Percentiles rank a stretch among this genome's conserved stretches.
Conservation (phyloP, 1,140 invertebrate genomes). For the Penaeus chinensis region DNA sequence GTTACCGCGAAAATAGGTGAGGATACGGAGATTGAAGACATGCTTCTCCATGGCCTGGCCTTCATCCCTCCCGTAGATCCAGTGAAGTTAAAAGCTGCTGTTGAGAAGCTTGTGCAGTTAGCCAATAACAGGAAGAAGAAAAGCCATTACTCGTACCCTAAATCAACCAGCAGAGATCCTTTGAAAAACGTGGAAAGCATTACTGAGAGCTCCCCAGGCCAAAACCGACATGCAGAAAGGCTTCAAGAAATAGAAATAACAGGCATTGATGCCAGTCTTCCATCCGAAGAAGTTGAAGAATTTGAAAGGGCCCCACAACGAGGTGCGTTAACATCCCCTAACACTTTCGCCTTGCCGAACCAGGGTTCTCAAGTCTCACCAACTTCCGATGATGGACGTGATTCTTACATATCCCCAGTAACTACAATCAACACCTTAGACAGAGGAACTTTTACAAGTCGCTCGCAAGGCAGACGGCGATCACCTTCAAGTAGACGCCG, state of each 20-base stretch:
- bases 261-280: constrained; percentile 35
- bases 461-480: not conserved
- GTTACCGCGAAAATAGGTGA: not conserved
- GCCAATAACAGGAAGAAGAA: constrained; percentile 30
- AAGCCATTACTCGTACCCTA: constrained; percentile 29
- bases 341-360: not conserved
- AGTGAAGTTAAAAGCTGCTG: constrained; percentile 3
- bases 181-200: not conserved
- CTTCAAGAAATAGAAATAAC: constrained; percentile 22
- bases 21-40: not conserved
- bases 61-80: constrained; percentile 38
- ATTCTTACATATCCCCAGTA: constrained; percentile 5
- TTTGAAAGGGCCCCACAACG: not conserved
- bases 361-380: not conserved
- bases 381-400: not conserved
- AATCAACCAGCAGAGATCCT: constrained; percentile 1
- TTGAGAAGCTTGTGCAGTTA: constrained; percentile 19
- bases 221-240: not conserved
- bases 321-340: not conserved
- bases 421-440: not conserved
- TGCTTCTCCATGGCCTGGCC: not conserved
- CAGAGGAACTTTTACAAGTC: not conserved
- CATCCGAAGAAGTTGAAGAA: constrained; percentile 10
- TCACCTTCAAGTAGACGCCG: not conserved
- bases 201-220: not conserved